These are phyloP conservation scores for Ctenochaetus hawaiiensis DNA, from an alignment of 2,797 vertebrate genomes.

Conservation along the genomic window DNA sequence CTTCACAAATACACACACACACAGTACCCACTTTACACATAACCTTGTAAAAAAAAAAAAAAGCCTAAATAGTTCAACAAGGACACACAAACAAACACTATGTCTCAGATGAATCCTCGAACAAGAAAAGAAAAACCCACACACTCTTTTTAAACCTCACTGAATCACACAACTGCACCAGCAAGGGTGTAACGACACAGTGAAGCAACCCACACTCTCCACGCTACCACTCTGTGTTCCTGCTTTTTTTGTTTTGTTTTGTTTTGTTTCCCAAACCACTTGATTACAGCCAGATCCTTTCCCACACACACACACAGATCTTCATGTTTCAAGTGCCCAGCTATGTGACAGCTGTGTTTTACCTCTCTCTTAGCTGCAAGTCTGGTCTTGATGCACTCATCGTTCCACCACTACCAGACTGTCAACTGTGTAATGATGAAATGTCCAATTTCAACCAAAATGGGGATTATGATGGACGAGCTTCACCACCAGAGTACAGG, in stretches of 20 bases:
- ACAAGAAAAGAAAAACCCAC: conserved; percentile 11
- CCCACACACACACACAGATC: conserved; percentile 30
- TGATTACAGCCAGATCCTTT: conserved; percentile 31
- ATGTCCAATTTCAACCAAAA: not conserved
- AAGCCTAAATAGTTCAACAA: conserved; percentile 24
- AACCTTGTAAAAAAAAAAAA: not conserved
- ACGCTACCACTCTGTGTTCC: conserved; percentile 26
- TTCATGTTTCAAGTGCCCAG: conserved; percentile 27
- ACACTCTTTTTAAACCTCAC: not conserved
- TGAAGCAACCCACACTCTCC: conserved; percentile 32
- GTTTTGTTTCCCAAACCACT: conserved; percentile 24
- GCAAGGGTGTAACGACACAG: conserved; percentile 4
- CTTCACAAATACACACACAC: not conserved
- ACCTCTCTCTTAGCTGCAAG: not conserved
- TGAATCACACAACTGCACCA: not conserved
- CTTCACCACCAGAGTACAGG: no score
- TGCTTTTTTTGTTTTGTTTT: conserved; percentile 23
- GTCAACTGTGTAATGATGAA: conserved; percentile 1
- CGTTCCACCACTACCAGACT: not conserved
- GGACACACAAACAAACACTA: conserved; percentile 8
- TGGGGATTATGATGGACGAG: not conserved
- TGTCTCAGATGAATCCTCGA: conserved; percentile 20
- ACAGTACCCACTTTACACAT: not conserved
- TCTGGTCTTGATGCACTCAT: not conserved
- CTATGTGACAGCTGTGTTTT: conserved; percentile 25